Evolutionary conservation across 2,113 vertebrate genomes (phyloP).

Genomic region (Nibea coibor): DNA sequence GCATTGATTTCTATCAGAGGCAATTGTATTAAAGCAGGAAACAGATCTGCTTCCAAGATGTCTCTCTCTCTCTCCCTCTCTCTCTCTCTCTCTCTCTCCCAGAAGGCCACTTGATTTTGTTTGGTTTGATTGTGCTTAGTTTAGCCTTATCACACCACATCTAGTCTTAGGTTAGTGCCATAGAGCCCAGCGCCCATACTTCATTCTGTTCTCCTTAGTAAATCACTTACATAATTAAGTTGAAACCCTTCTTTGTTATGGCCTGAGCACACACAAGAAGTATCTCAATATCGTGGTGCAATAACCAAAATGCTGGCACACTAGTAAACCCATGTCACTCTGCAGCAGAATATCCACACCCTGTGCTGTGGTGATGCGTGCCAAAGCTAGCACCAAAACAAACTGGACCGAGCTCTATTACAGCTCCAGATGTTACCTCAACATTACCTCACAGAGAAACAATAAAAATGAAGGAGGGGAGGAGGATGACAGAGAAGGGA

Average conservation of each 20-base stretch:
- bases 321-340: not conserved
- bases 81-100: not conserved
- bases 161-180: not conserved
- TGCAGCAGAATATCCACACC: not conserved
- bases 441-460: conserved; percentile 59
- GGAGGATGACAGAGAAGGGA: not conserved
- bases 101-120: not conserved
- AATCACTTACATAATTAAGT: not conserved
- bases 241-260: no score
- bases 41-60: not conserved
- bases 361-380: conserved; percentile 10
- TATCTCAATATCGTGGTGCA: not conserved
- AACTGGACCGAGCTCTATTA: not conserved
- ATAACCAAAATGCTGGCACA: conserved; percentile 3
- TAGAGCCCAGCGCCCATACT: not conserved
- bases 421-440: conserved; percentile 64
- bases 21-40: not conserved
- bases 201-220: not conserved
- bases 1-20: not conserved
- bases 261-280: not conserved
- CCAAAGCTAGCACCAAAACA: conserved; percentile 56
- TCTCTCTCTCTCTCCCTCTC: not conserved
- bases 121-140: not conserved
- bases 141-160: no score
- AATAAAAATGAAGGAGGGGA: conserved; percentile 29